A percentile compares a stretch with the other conserved stretches of the same genome.
These are phyloP conservation scores for Diorhabda elongata DNA, from an alignment of 1,140 invertebrate species.

Conservation along the genomic window DNA sequence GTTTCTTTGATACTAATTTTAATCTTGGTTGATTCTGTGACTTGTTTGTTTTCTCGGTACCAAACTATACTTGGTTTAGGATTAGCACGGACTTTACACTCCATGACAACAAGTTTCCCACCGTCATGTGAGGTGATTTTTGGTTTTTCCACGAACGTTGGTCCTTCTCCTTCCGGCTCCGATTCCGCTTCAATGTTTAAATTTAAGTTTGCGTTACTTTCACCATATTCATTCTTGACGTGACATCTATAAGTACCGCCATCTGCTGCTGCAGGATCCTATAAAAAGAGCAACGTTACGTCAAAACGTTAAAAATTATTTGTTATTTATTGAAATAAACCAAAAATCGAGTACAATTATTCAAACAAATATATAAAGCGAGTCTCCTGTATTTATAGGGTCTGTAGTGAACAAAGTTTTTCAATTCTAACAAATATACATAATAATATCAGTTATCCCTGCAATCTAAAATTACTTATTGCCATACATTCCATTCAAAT, in stretches of 20 bases:
- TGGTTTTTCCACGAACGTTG: constrained; percentile 97
- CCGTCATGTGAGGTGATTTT: constrained; percentile 90
- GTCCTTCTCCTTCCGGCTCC: constrained; percentile 88
- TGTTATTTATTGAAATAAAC: no score
- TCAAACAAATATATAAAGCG: no score
- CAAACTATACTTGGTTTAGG: constrained; percentile 93
- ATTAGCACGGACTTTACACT: constrained; percentile 90
- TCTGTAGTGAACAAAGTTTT: no score
- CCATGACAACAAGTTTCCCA: constrained; percentile 96
- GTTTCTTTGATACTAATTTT: constrained; percentile 70
- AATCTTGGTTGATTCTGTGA: constrained; percentile 76
- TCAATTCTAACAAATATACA: no score
- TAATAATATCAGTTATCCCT: no score
- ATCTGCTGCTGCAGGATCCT: constrained; percentile 92
- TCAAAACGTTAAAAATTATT: no score
- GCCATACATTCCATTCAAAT: no score
- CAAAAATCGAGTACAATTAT: no score
- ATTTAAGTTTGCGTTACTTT: constrained; percentile 97
- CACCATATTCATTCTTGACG: constrained; percentile 93
- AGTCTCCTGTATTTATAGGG: no score
- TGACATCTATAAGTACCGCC: constrained; percentile 96
- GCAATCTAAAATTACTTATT: no score
- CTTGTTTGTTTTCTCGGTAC: constrained; percentile 76
- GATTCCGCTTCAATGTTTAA: constrained; percentile 95
- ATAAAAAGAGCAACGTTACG: constrained; percentile 38